Conservation (phyloP, 2,797 vertebrate species). For the Aselliscus stoliczkanus region DNA sequence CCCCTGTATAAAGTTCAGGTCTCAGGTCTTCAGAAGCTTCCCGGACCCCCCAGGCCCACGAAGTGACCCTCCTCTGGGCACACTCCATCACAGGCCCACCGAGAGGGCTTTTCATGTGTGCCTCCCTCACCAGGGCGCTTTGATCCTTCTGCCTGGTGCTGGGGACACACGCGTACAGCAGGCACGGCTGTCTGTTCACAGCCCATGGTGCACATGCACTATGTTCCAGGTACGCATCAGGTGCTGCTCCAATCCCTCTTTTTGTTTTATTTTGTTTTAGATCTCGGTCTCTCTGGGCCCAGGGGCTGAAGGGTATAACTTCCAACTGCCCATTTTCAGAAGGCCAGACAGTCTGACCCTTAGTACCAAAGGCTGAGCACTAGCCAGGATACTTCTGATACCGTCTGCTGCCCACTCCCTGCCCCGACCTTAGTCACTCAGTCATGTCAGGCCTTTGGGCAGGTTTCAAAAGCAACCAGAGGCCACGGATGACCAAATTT, state of each 20-base stretch:
- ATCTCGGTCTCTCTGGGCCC: neutral
- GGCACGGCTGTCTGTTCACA: neutral
- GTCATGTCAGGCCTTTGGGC: neutral
- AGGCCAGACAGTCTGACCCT: neutral
- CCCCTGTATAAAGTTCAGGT: neutral
- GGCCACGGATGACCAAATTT: conserved; percentile 3
- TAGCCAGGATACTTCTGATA: neutral
- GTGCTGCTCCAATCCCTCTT: neutral
- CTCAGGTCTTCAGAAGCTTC: neutral
- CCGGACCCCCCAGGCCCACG: neutral
- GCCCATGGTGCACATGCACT: neutral
- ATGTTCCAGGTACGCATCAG: neutral
- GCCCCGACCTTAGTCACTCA: neutral
- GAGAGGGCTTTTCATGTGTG: neutral
- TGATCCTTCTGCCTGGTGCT: neutral
- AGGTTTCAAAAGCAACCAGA: conserved; percentile 34
- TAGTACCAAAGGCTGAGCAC: neutral
- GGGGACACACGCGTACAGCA: neutral
- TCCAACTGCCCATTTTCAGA: neutral
- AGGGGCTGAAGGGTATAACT: neutral
- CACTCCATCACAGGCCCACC: accelerated
- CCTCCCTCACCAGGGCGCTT: accelerated
- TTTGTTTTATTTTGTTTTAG: neutral
- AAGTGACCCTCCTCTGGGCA: no score
- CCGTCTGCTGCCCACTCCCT: neutral